Evolutionary conservation across 2,888 invertebrate species (phyloP).

Genomic region (Tetragnatha montana): DNA sequence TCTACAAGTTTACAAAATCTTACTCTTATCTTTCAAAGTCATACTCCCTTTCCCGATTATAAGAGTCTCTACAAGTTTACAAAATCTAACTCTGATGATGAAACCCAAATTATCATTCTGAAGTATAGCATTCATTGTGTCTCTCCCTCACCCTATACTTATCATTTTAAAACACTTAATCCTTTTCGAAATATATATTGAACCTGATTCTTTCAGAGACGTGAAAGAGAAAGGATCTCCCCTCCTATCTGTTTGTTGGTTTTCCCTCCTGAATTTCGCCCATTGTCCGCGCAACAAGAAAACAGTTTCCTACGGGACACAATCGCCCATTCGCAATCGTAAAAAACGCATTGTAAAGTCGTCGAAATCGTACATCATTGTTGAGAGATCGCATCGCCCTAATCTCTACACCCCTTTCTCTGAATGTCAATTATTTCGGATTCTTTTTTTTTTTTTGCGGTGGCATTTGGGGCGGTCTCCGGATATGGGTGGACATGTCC

Average conservation of each 20-base stretch:
- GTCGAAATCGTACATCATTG: constrained; percentile 26
- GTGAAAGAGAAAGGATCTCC: too few relatives aligned
- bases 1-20: too few relatives aligned
- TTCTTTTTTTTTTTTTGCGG: not conserved
- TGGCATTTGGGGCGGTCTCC: not conserved
- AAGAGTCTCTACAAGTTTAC: too few relatives aligned
- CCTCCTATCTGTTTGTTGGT: not conserved
- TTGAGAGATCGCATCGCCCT: not conserved
- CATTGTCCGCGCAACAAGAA: constrained; percentile 24
- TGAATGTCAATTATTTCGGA: not conserved
- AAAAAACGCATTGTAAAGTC: constrained; percentile 21
- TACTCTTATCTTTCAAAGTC: too few relatives aligned
- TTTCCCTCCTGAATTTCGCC: constrained; percentile 9
- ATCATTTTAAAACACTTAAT: too few relatives aligned
- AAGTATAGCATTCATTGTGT: too few relatives aligned
- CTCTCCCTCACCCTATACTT: too few relatives aligned
- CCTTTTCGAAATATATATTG: too few relatives aligned
- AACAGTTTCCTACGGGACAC: constrained; percentile 30
- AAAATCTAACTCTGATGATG: too few relatives aligned
- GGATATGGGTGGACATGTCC: not conserved
- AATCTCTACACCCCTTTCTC: not conserved
- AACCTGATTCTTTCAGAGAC: too few relatives aligned
- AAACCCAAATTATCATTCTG: too few relatives aligned
- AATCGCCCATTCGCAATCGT: constrained; percentile 26
- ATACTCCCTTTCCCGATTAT: too few relatives aligned